These are phyloP conservation scores for Tachina grossa DNA, from an alignment of 2,888 invertebrate species.

Conservation along the genomic window DNA sequence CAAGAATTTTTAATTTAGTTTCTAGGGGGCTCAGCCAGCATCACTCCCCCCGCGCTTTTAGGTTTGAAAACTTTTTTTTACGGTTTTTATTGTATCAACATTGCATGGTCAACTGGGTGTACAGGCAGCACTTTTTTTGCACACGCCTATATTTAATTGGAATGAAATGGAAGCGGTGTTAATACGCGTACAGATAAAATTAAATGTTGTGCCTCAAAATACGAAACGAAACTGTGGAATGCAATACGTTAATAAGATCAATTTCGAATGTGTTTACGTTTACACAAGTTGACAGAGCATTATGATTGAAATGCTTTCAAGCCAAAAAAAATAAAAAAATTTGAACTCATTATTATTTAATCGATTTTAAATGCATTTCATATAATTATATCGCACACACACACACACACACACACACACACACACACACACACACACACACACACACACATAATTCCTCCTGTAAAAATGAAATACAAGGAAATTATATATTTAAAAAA, in stretches of 20 bases:
- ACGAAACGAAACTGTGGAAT: neutral
- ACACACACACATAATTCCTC: too few species aligned
- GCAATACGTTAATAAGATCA: constrained; percentile 27
- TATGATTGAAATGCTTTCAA: neutral
- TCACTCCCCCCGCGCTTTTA: too few species aligned
- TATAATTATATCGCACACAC: neutral
- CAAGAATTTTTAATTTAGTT: too few species aligned
- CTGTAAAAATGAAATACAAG: too few species aligned
- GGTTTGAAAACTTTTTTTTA: too few species aligned
- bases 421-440: too few species aligned
- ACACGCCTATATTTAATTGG: constrained; percentile 55
- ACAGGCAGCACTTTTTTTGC: constrained; percentile 40
- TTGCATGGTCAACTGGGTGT: constrained; percentile 20
- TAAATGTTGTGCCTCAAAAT: constrained; percentile 2
- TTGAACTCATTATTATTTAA: neutral
- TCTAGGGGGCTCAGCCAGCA: too few species aligned
- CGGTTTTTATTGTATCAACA: too few species aligned
- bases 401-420: too few species aligned
- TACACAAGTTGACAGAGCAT: constrained; percentile 3
- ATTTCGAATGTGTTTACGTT: constrained; percentile 22
- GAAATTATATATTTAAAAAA: too few species aligned
- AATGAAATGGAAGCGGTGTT: constrained; percentile 60
- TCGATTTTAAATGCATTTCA: neutral
- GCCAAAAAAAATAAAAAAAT: neutral
- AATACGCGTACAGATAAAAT: constrained; percentile 21